These are phyloP conservation scores for Episyrphus balteatus DNA, from an alignment of 1,140 invertebrate species.

Conservation along the genomic window DNA sequence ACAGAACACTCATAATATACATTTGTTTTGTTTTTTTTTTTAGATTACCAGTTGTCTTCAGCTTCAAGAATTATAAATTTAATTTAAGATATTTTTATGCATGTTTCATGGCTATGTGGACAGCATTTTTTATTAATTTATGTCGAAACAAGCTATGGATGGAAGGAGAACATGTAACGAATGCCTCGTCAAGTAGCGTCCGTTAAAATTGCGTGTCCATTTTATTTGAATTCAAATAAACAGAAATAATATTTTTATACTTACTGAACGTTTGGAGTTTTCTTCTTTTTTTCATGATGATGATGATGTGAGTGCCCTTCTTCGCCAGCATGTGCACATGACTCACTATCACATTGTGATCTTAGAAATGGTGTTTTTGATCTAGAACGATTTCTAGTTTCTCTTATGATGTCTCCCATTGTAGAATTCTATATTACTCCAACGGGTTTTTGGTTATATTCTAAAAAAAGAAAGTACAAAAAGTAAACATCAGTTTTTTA, in stretches of 20 bases:
- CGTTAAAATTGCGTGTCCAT: background rate
- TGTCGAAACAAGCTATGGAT: too few species aligned
- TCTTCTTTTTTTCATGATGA: constrained; percentile 28
- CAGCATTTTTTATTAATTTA: too few species aligned
- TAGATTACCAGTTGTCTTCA: too few species aligned
- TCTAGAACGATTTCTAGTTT: constrained; percentile 44
- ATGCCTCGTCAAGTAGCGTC: too few species aligned
- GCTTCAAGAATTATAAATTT: too few species aligned
- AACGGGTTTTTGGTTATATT: background rate
- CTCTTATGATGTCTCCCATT: constrained; percentile 18
- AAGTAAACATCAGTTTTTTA: background rate
- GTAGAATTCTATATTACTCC: too few species aligned
- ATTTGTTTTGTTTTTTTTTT: too few species aligned
- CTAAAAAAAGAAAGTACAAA: background rate
- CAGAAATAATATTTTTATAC: constrained; percentile 12
- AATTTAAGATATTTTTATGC: too few species aligned
- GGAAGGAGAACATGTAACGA: too few species aligned
- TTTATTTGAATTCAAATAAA: too few species aligned
- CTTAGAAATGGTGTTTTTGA: constrained; percentile 49
- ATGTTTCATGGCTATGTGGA: too few species aligned
- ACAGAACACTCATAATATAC: too few species aligned
- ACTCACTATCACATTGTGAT: constrained; percentile 43
- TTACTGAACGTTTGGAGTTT: constrained; percentile 43
- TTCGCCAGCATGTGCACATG: constrained; percentile 38
- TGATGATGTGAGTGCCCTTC: constrained; percentile 38